Conservation (phyloP, 1,140 invertebrate genomes). For the Carcinoscorpius rotundicauda region DNA sequence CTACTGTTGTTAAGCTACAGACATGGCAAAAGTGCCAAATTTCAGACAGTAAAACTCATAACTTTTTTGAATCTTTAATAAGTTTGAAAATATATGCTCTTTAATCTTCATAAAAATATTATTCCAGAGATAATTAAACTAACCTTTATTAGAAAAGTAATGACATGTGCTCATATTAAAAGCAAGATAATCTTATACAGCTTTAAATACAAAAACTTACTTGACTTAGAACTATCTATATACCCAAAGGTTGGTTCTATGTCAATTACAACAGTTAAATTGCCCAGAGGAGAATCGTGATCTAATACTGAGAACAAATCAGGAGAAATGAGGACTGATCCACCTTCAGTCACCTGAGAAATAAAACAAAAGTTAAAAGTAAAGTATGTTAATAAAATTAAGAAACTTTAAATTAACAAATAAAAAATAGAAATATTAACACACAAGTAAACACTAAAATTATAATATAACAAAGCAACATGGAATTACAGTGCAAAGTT, state of each 20-base stretch:
- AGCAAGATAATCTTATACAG: background rate
- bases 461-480: background rate
- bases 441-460: background rate
- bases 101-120: too few relatives aligned
- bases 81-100: too few relatives aligned
- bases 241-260: constrained; percentile 14
- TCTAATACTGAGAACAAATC: constrained; percentile 13
- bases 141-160: background rate
- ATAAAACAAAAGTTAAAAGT: background rate
- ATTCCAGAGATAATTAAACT: too few relatives aligned
- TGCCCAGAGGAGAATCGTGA: constrained; percentile 9
- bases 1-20: too few relatives aligned
- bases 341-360: constrained; percentile 17
- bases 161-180: background rate
- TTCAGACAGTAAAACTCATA: too few relatives aligned
- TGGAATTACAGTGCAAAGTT: background rate
- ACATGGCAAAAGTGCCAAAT: too few relatives aligned
- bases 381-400: background rate
- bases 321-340: constrained; percentile 8
- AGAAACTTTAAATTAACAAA: background rate
- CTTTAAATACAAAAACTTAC: constrained; percentile 8
- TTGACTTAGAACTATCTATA: constrained; percentile 14
- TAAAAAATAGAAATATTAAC: background rate
- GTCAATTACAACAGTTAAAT: constrained; percentile 10
- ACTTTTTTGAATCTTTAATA: too few relatives aligned